Evolutionary conservation across 2,113 vertebrate species (phyloP), one percentile per base, ranked within the genome.

Genomic region (Butorides virescens): DNA sequence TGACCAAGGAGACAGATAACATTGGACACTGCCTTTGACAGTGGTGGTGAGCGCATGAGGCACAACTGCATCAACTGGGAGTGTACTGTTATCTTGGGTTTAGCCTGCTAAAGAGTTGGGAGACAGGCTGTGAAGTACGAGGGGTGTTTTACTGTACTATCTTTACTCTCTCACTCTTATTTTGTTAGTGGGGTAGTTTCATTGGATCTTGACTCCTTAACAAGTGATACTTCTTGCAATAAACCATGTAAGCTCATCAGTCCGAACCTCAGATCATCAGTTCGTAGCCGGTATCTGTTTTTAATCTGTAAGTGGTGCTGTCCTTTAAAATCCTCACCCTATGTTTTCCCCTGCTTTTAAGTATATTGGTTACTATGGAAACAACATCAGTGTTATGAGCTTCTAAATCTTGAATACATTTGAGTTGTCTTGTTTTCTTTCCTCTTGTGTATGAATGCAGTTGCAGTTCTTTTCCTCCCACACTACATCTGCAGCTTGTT

Each of bases 361-460:
- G 56, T 96, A 26, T 88, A 91, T 84, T 78, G 56, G 93, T 97
- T 94, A 66, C 97, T 92, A 92, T 94, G 86, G 96, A 89, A 96
- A 96, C 91, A 91, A 56, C 61, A 86, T 86, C 75, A 80, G 29
- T 72, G 79, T 88, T 93, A 84, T 49, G 76, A 88, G 86, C 68
- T 91, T 88, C 68, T 91, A 72, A 86, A 89, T 81, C 72, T 39
- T 84, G 75, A 92, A 71, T 92, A 84, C 12, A 81, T 80, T 91
- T 74, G 47, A 77, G 68, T 76, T 2, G 3, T 81, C 61, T 75
- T 94, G 77, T 86, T 91, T 94, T 85, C 78, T 73, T 93, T 88
- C 52, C 21, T 92, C 71, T 76, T 88, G 79, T 83, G 59, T 88
- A 49, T 83, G 86, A 89, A 88, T 94, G 74, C 83, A 88, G 85